phyloP scores from a whole-genome alignment of 1,140 invertebrate genomes.

The Dendroctonus valens region DNA sequence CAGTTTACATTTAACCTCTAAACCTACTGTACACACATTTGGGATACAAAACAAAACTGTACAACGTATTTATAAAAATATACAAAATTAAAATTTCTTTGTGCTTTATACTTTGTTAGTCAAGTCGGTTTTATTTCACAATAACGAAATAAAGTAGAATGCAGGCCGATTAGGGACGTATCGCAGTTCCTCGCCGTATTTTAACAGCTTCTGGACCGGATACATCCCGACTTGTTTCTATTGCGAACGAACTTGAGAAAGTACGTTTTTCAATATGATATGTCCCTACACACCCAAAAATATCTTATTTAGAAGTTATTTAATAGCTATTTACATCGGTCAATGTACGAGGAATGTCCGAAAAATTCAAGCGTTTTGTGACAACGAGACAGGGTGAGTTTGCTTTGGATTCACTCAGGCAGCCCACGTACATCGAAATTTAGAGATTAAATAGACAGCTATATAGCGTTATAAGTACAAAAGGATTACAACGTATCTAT shows the following conservation, averaged over 20 bases:
- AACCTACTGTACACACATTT: conserved; percentile 47
- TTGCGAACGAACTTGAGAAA: too few relatives aligned
- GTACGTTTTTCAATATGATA: conserved; percentile 11
- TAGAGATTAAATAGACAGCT: conserved; percentile 39
- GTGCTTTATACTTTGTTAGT: conserved; percentile 31
- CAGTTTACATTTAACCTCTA: conserved; percentile 45
- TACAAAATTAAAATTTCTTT: conserved; percentile 35
- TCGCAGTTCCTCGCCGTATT: too few relatives aligned
- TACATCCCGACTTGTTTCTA: too few relatives aligned
- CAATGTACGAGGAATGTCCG: neutral
- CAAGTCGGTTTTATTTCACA: conserved; percentile 24
- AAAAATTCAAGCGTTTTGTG: conserved; percentile 3
- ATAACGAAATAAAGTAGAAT: conserved; percentile 22
- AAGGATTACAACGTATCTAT: conserved; percentile 32
- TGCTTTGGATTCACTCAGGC: neutral
- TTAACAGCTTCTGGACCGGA: too few relatives aligned
- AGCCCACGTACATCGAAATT: neutral
- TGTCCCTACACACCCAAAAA: conserved; percentile 21
- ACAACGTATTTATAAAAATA: conserved; percentile 42
- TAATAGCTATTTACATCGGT: conserved; percentile 31
- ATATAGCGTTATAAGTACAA: conserved; percentile 38
- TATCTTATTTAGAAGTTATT: conserved; percentile 19
- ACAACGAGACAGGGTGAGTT: conserved; percentile 4
- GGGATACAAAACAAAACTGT: conserved; percentile 41
- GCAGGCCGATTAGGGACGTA: too few relatives aligned